These are phyloP conservation scores for Spinus pinus DNA, from an alignment of 2,797 vertebrate species.

Conservation along the genomic window DNA sequence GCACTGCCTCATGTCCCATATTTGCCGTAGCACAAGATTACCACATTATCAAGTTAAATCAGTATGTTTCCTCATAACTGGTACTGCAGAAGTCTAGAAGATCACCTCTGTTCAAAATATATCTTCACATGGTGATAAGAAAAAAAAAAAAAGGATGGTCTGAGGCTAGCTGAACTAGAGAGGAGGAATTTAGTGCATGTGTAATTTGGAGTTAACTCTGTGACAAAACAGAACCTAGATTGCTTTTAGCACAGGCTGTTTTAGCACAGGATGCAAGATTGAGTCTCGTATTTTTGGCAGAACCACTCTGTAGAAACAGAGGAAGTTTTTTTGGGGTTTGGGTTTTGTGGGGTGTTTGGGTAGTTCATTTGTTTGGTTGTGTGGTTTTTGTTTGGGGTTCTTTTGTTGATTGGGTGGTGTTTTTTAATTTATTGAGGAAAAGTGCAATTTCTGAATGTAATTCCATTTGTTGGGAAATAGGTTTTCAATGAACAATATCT, in stretches of 20 bases:
- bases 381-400: not conserved
- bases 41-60: not conserved
- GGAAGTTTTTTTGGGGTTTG: not conserved
- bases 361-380: not conserved
- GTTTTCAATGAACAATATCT: not conserved
- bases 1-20: fast-evolving
- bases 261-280: not conserved
- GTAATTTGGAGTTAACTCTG: not conserved
- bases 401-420: fast-evolving
- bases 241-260: not conserved
- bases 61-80: not conserved
- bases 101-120: not conserved
- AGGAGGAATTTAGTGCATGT: not conserved
- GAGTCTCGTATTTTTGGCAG: not conserved
- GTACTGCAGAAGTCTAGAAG: not conserved
- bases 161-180: not conserved
- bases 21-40: not conserved
- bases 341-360: fast-evolving
- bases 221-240: not conserved
- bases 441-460: not conserved
- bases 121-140: not conserved
- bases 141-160: not conserved
- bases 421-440: not conserved
- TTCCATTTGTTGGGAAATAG: not conserved
- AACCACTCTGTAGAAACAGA: not conserved